Conservation (phyloP, 2,113 vertebrate genomes). For the Phylloscopus whistleri region DNA sequence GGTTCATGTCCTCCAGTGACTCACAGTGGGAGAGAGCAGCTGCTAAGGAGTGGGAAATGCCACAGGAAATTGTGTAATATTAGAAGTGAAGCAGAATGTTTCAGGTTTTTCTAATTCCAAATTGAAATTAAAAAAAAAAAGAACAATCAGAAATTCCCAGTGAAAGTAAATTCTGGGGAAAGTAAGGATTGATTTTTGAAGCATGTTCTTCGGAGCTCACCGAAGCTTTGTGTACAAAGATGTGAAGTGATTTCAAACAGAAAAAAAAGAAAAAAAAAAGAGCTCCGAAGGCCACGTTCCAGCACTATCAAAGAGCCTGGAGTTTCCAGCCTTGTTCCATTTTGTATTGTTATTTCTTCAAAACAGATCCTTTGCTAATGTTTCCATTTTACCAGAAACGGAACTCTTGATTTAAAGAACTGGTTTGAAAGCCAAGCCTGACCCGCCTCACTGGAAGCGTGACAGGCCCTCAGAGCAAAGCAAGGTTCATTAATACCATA, state of each 20-base stretch:
- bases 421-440: conserved; percentile 3
- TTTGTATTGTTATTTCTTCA: conserved; percentile 1
- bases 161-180: neutral
- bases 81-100: neutral
- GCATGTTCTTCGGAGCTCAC: neutral
- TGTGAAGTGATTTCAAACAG: conserved; percentile 10
- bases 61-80: neutral
- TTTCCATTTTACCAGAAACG: neutral
- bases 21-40: neutral
- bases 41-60: neutral
- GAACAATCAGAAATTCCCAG: neutral
- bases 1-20: rapidly evolving
- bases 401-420: conserved; percentile 5
- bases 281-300: neutral
- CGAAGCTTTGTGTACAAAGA: neutral
- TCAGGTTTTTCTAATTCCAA: neutral
- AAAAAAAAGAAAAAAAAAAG: neutral
- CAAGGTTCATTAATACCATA: neutral
- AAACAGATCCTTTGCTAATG: conserved; percentile 7
- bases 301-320: neutral
- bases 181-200: neutral
- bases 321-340: neutral
- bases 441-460: neutral
- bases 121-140: neutral
- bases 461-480: neutral